These are phyloP conservation scores for Eristalis intricaria DNA, from an alignment of 2,888 invertebrate species.

Conservation along the genomic window DNA sequence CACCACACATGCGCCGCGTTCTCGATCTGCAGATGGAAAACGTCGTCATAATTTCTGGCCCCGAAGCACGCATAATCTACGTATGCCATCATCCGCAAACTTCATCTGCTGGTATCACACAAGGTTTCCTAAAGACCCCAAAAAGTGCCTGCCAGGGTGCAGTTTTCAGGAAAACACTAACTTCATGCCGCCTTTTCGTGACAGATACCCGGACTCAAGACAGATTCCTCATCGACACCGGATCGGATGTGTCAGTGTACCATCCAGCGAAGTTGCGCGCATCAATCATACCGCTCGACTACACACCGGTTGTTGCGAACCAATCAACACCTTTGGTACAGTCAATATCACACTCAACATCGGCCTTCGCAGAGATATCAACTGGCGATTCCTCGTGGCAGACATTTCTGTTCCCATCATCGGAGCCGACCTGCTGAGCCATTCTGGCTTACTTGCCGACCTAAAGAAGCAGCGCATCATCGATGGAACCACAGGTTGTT, in stretches of 20 bases:
- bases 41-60: not conserved
- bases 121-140: too few relatives aligned
- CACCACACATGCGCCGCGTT: not conserved
- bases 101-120: not conserved
- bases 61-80: not conserved
- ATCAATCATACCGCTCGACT: conserved; percentile 26
- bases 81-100: not conserved
- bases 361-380: not conserved
- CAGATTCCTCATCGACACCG: too few relatives aligned
- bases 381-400: not conserved
- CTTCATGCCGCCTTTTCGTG: not conserved
- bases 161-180: conserved; percentile 22
- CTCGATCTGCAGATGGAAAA: not conserved
- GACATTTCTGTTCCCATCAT: not conserved
- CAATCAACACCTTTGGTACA: conserved; percentile 3
- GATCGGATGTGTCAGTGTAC: too few relatives aligned
- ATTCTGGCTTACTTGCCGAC: too few relatives aligned
- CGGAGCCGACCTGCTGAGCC: not conserved
- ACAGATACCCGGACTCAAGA: too few relatives aligned
- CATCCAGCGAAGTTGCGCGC: too few relatives aligned
- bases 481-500: too few relatives aligned
- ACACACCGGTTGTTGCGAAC: too few relatives aligned
- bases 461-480: too few relatives aligned
- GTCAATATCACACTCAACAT: not conserved
- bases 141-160: not conserved